Evolutionary conservation across 30 jellyfish, hydroid and myxozoan genomes (phyloP).

Genomic region (Hydra vulgaris): DNA sequence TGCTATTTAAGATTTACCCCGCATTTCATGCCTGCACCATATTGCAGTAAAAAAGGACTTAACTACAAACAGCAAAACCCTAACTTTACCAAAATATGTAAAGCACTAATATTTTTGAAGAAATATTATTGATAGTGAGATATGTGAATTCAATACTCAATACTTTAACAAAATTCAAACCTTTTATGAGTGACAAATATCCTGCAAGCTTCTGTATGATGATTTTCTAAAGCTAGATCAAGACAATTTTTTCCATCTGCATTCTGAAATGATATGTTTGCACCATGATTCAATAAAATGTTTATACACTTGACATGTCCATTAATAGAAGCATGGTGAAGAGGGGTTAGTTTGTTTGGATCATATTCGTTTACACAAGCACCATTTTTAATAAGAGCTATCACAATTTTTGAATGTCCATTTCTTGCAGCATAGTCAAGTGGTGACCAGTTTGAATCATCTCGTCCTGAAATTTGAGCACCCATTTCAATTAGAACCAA

Average conservation of each 20-base stretch:
- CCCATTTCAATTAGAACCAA: slow-evolving; percentile 63
- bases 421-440: slow-evolving; percentile 84
- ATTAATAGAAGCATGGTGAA: slow-evolving; percentile 78
- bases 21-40: too few species aligned
- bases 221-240: slow-evolving; percentile 77
- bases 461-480: slow-evolving; percentile 88
- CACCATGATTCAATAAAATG: slow-evolving; percentile 66
- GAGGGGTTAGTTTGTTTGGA: slow-evolving; percentile 65
- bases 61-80: too few species aligned
- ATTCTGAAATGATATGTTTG: slow-evolving; percentile 49
- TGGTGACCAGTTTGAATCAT: slow-evolving; percentile 93
- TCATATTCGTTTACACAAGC: slow-evolving; percentile 88
- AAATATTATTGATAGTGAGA: too few species aligned
- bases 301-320: slow-evolving; percentile 80
- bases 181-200: slow-evolving; percentile 75
- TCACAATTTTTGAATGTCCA: slow-evolving; percentile 61
- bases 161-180: too few species aligned
- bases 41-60: too few species aligned
- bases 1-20: too few species aligned
- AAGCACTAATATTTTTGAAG: too few species aligned
- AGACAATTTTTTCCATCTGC: slow-evolving; percentile 67
- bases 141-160: too few species aligned
- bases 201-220: slow-evolving; percentile 79
- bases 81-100: too few species aligned
- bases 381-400: slow-evolving; percentile 63